A percentile compares a stretch with the other conserved stretches of the same genome.
Evolutionary conservation across 2,888 invertebrate species (phyloP).

Genomic region (Ornithoptera priamus): DNA sequence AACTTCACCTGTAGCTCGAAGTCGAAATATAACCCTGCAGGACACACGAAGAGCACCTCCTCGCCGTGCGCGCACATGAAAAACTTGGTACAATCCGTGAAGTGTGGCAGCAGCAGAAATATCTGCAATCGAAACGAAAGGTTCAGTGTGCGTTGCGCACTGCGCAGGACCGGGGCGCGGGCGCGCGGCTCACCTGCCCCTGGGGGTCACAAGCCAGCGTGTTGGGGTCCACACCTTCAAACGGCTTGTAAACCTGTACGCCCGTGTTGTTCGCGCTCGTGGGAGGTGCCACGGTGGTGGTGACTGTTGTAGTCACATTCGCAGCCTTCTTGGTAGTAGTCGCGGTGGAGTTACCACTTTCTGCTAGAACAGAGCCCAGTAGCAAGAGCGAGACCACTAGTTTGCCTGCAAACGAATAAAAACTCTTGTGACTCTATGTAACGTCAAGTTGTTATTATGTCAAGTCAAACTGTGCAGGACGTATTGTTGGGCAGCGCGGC

Average conservation of each 20-base stretch:
- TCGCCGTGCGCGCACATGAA: conserved; percentile 61
- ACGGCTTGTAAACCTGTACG: conserved; percentile 27
- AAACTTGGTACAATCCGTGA: conserved; percentile 55
- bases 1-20: conserved; percentile 58
- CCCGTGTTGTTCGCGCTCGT: not conserved
- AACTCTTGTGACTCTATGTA: too few species aligned
- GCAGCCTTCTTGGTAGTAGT: conserved; percentile 9
- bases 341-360: conserved; percentile 18
- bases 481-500: too few species aligned
- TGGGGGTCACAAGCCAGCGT: conserved; percentile 58
- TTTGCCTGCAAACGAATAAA: conserved; percentile 39
- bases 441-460: too few species aligned
- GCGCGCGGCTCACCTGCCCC: conserved; percentile 49
- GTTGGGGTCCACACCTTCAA: conserved; percentile 58
- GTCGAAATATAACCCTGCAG: conserved; percentile 49
- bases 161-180: not conserved
- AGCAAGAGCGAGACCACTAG: conserved; percentile 40
- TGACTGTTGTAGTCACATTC: not conserved
- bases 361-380: conserved; percentile 37
- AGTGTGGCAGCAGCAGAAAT: conserved; percentile 61
- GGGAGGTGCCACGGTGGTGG: conserved; percentile 2
- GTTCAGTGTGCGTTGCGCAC: not conserved
- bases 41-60: conserved; percentile 54
- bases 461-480: too few species aligned
- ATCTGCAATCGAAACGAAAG: conserved; percentile 40